phyloP scores from a whole-genome alignment of 2,888 invertebrate species.

The Metacarcinus magister region DNA sequence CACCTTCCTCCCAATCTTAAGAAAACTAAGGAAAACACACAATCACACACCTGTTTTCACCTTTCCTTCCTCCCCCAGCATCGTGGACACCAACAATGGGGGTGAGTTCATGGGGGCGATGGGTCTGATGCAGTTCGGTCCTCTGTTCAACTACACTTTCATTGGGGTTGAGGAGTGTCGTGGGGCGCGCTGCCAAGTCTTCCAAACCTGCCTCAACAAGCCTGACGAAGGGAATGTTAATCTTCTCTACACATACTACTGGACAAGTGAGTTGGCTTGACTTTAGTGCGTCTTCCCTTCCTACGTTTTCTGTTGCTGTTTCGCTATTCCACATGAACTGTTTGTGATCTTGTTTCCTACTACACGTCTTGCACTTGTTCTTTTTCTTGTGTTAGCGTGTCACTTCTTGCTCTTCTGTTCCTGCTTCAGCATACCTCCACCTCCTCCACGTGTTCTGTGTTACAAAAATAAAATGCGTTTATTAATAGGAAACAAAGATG shows the following conservation, averaged over 20 bases:
- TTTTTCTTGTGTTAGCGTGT: background rate
- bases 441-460: too few species aligned
- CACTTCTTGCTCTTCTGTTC: too few species aligned
- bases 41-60: background rate
- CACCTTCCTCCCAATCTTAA: too few species aligned
- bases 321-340: too few species aligned
- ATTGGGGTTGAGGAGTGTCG: slow-evolving; percentile 14
- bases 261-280: slow-evolving; percentile 60
- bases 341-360: too few species aligned
- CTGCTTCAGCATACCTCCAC: too few species aligned
- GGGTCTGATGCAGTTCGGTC: slow-evolving; percentile 65
- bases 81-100: slow-evolving; percentile 32
- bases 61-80: slow-evolving; percentile 19
- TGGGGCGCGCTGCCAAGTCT: slow-evolving; percentile 59
- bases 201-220: slow-evolving; percentile 57
- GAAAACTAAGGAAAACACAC: too few species aligned
- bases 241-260: slow-evolving; percentile 67
- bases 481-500: too few species aligned
- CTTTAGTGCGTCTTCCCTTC: background rate
- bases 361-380: background rate
- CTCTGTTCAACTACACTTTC: slow-evolving; percentile 68
- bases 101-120: slow-evolving; percentile 67
- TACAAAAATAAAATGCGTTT: too few species aligned
- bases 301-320: background rate
- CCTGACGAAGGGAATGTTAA: slow-evolving; percentile 55